Conservation (phyloP, 2,888 invertebrate species). For the Caenorhabditis drosophilae region DNA sequence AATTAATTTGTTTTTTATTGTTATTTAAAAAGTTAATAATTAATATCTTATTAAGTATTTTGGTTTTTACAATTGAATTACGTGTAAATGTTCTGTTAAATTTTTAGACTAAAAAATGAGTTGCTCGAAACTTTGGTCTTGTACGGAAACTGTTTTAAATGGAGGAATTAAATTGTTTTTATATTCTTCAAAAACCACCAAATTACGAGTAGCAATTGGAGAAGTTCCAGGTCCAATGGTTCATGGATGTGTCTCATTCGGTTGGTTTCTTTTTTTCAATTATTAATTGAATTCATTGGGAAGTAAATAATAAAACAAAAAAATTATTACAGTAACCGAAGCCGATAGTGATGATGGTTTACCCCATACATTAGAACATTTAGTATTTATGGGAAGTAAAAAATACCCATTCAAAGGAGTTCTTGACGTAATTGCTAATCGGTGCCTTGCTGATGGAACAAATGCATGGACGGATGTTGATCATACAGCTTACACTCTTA, state of each 20-base stretch:
- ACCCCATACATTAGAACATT: slow-evolving; percentile 89
- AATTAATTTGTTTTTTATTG: too few species aligned
- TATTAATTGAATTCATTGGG: too few species aligned
- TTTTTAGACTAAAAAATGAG: neutral
- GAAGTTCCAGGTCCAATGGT: slow-evolving; percentile 89
- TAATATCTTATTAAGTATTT: too few species aligned
- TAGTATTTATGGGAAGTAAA: slow-evolving; percentile 87
- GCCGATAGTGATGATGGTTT: slow-evolving; percentile 89
- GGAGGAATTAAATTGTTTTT: slow-evolving; percentile 40
- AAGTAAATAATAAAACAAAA: neutral
- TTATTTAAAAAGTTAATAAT: too few species aligned
- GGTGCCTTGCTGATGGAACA: slow-evolving; percentile 75
- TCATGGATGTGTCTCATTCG: slow-evolving; percentile 84
- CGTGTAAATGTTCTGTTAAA: too few species aligned
- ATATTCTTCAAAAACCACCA: slow-evolving; percentile 38
- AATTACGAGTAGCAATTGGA: slow-evolving; percentile 80
- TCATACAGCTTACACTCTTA: slow-evolving; percentile 87
- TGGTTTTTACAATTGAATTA: too few species aligned
- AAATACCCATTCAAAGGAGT: slow-evolving; percentile 77
- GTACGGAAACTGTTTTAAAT: slow-evolving; percentile 44
- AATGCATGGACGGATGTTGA: slow-evolving; percentile 87
- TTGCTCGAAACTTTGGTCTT: slow-evolving; percentile 36
- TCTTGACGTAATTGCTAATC: slow-evolving; percentile 83
- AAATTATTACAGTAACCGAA: slow-evolving; percentile 79
- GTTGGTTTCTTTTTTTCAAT: slow-evolving; percentile 73